Conservation (phyloP, 2,888 invertebrate species). For the Malthinus seriepunctatus region DNA sequence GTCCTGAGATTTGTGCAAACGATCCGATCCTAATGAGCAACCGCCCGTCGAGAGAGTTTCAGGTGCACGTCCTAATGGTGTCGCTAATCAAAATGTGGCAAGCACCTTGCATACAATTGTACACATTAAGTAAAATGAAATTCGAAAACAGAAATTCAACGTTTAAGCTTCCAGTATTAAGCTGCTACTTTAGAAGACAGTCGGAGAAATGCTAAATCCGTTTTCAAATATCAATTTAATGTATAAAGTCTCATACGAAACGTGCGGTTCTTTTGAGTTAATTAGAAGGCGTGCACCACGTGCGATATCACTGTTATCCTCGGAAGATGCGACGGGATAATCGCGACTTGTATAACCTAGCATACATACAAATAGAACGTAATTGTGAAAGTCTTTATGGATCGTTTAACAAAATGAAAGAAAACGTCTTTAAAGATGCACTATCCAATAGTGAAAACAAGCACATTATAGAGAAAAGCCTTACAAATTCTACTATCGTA, state of each 20-base stretch:
- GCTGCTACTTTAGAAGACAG: conserved; percentile 18
- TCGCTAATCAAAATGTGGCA: conserved; percentile 39
- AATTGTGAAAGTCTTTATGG: conserved; percentile 34
- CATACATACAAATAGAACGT: conserved; percentile 49
- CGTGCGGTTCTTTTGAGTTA: conserved; percentile 43
- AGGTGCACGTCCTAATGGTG: conserved; percentile 38
- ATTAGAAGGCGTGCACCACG: conserved; percentile 44
- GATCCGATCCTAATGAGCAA: conserved; percentile 34
- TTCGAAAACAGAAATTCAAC: conserved; percentile 20
- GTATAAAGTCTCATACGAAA: conserved; percentile 43
- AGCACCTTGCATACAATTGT: conserved; percentile 31
- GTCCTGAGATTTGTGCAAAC: conserved; percentile 44
- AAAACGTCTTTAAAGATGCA: neutral
- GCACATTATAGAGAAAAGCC: conserved; percentile 3
- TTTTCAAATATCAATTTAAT: conserved; percentile 45
- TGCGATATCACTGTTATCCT: conserved; percentile 39
- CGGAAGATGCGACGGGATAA: conserved; percentile 38
- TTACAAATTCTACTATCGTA: conserved; percentile 6
- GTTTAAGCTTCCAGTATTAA: conserved; percentile 20
- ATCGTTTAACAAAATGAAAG: conserved; percentile 29
- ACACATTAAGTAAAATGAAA: conserved; percentile 27
- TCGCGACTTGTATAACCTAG: conserved; percentile 39
- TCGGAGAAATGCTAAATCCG: conserved; percentile 36
- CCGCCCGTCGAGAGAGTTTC: conserved; percentile 30
- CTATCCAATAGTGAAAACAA: conserved; percentile 6